A percentile compares a stretch with the other conserved stretches of the same genome.
These are phyloP conservation scores for Cecidostiba fungosa DNA, from an alignment of 2,888 invertebrate genomes.

Conservation along the genomic window DNA sequence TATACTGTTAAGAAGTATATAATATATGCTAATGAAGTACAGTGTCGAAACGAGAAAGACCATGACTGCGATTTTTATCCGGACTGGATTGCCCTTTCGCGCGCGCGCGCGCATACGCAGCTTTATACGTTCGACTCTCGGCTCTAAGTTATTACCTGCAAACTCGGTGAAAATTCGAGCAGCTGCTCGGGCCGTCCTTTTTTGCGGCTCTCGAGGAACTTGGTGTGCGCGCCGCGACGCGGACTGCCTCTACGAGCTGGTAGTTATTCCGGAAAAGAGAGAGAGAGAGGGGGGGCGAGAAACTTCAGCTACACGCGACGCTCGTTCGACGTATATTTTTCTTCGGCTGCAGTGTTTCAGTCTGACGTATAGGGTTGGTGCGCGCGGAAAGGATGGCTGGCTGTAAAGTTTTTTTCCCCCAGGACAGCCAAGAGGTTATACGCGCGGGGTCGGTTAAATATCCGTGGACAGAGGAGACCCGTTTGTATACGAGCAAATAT, in stretches of 20 bases:
- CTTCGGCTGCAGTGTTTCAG: conserved; percentile 25
- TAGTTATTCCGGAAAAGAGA: neutral
- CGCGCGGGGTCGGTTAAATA: neutral
- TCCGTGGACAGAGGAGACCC: neutral
- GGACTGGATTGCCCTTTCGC: conserved; percentile 30
- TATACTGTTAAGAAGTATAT: neutral
- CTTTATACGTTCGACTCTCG: conserved; percentile 48
- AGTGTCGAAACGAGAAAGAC: conserved; percentile 10
- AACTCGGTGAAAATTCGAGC: conserved; percentile 62
- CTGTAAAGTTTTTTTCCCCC: too few relatives aligned
- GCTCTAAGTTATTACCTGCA: conserved; percentile 62
- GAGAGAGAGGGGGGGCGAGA: neutral
- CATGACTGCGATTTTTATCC: conserved; percentile 45
- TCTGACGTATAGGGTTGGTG: neutral
- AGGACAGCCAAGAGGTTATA: neutral
- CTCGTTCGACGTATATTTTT: conserved; percentile 27
- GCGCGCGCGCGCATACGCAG: neutral
- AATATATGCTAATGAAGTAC: too few relatives aligned
- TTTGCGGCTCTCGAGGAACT: conserved; percentile 23
- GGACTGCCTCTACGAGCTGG: neutral
- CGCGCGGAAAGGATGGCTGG: neutral
- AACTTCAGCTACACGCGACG: conserved; percentile 21
- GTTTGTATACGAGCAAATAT: neutral
- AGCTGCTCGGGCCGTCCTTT: conserved; percentile 43
- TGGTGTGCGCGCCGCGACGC: neutral